A percentile compares a stretch with the other conserved stretches of the same genome.
Evolutionary conservation across 2,797 vertebrate species (phyloP).

Genomic region (Ispidina picta): DNA sequence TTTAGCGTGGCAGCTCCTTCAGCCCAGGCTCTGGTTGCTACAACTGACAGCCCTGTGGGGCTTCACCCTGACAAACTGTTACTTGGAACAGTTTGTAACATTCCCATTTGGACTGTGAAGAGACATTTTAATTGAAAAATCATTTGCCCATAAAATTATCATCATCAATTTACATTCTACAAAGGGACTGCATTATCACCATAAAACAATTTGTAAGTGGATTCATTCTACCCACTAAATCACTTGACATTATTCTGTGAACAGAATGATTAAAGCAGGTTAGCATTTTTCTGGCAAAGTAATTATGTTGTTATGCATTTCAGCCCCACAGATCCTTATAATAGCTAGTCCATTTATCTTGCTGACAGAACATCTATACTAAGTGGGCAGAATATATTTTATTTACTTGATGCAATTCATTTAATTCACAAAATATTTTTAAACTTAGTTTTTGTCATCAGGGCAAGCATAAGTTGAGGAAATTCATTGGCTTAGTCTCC

Average conservation of each 20-base stretch:
- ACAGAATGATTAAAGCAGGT: conserved; percentile 75
- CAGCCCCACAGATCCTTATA: conserved; percentile 68
- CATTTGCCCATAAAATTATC: conserved; percentile 82
- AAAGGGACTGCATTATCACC: conserved; percentile 70
- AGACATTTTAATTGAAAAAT: conserved; percentile 84
- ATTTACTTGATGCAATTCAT: conserved; percentile 70
- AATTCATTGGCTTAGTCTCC: background rate
- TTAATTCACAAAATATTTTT: conserved; percentile 64
- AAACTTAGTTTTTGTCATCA: conserved; percentile 44
- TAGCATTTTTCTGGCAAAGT: conserved; percentile 75
- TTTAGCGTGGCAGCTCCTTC: conserved; percentile 8
- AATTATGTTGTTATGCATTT: conserved; percentile 79
- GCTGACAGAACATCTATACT: conserved; percentile 77
- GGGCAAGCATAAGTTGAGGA: background rate
- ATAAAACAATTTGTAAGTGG: conserved; percentile 80
- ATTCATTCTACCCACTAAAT: conserved; percentile 78
- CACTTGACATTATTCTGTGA: conserved; percentile 72
- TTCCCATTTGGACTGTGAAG: conserved; percentile 67
- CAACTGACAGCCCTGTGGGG: conserved; percentile 27
- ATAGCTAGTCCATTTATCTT: conserved; percentile 73
- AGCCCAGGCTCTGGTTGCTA: conserved; percentile 9
- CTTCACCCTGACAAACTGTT: conserved; percentile 38
- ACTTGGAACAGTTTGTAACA: conserved; percentile 68
- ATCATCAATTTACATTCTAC: conserved; percentile 76
- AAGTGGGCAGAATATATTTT: conserved; percentile 63